Evolutionary conservation across 2,113 vertebrate genomes (phyloP).

Genomic region (Hystrix cristata): DNA sequence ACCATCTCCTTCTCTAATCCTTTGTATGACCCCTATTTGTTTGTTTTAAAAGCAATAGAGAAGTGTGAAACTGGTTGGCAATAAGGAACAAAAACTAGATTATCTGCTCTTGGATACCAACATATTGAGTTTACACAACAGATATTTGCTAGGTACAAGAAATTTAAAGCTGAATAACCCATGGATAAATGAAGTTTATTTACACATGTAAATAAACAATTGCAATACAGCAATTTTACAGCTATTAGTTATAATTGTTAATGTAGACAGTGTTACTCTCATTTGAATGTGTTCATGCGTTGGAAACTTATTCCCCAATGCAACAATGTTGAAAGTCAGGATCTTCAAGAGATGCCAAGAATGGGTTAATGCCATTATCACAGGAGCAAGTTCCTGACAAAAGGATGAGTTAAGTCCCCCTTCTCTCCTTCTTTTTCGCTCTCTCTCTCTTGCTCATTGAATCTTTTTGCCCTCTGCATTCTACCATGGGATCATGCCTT

Average conservation of each 20-base stretch:
- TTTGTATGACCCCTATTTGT: background rate
- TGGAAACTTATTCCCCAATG: background rate
- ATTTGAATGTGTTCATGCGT: background rate
- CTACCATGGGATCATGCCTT: background rate
- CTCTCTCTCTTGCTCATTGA: background rate
- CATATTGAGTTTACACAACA: background rate
- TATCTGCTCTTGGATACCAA: background rate
- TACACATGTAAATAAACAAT: background rate
- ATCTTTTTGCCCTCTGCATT: background rate
- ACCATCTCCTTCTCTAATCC: background rate
- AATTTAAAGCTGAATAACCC: conserved; percentile 29
- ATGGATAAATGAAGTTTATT: background rate
- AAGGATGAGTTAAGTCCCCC: background rate
- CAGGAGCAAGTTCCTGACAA: background rate
- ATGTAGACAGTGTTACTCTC: background rate
- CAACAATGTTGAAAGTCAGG: background rate
- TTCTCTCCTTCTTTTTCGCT: background rate
- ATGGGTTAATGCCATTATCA: background rate
- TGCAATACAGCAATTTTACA: background rate
- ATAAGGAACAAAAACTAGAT: conserved; percentile 23
- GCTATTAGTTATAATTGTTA: background rate
- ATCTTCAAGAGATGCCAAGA: background rate
- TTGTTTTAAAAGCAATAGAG: conserved; percentile 11
- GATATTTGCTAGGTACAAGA: background rate
- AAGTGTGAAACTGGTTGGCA: conserved; percentile 27